Base-by-base conservation (phyloP, 1,140 invertebrate species). In the Heliothis virescens region DNA sequence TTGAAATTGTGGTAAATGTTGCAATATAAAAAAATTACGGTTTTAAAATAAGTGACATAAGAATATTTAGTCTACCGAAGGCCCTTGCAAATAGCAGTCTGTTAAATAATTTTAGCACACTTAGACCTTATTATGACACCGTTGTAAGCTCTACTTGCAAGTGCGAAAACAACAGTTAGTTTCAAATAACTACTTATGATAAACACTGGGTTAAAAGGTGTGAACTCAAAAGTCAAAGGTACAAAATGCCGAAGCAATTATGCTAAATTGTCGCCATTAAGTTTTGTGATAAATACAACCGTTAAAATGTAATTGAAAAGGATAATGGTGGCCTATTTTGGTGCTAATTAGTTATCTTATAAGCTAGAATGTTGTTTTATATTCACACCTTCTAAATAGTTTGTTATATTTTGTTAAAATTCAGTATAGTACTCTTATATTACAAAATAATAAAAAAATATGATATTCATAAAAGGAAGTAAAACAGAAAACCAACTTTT, bases 181-280 rank as follows among this genome's bases (percentile, higher is more conserved):
- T 53, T 53, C 3, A 71, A 26, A 50, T 16, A 52, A 21, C 12
- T 11, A 21, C 4, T 21, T 13, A 62, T 21, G 9, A 62, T 26
- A 3, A 47, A 3, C 52, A 29, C 52, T 29, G 26, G 29, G 18
- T 11, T 26, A 53, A 29, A 52, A 52, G 65, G 18, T 71, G 48
- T 16, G 5, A 53, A 53, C 21, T 69, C 50, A 12, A 11, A 26
- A 50, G 16, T 29, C 48, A 26, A 21, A 67, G 16, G 11, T 67
- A 48, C 41, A 16, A 1, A 26, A 52, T 52, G 52, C n/a, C 21
- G 0, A 7, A 53, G 67, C 10, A 16, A 69, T 71, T 71, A 29
- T 71, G 48, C 67, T 53, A 71, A 71, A 53, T 52, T 29, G 29
- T 11, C 16, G 11, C 16, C 41, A 48, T 67, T 41, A 67, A n/a